Evolutionary conservation across 2,113 vertebrate species (phyloP).

Genomic region (Castor canadensis): DNA sequence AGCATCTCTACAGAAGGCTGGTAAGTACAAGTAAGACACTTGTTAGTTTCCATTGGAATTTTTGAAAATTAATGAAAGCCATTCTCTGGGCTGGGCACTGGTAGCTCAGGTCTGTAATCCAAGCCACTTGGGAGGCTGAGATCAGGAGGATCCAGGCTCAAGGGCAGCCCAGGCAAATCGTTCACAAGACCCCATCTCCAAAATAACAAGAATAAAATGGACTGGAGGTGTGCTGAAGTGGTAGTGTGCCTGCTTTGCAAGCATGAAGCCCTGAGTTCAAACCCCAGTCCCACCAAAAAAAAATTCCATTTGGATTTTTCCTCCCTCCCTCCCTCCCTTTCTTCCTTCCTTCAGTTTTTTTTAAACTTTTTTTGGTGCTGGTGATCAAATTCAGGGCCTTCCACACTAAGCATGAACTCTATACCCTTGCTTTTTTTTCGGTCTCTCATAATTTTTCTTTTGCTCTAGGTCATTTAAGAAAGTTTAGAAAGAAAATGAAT

Average conservation of each 20-base stretch:
- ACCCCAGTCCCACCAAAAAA: too few species aligned
- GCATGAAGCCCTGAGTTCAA: too few species aligned
- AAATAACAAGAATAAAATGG: too few species aligned
- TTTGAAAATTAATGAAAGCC: constrained; percentile 30
- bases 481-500: constrained; percentile 41
- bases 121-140: too few species aligned
- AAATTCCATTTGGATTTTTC: not conserved
- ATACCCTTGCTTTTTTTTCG: not conserved
- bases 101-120: too few species aligned
- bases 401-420: not conserved
- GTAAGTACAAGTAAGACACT: constrained; percentile 83
- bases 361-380: not conserved
- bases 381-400: not conserved
- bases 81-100: too few species aligned
- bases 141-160: too few species aligned
- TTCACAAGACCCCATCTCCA: too few species aligned
- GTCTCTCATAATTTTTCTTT: not conserved
- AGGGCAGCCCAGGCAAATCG: too few species aligned
- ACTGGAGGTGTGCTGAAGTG: too few species aligned
- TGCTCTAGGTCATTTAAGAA: not conserved
- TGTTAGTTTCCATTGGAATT: not conserved
- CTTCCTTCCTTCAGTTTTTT: not conserved
- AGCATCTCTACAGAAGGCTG: constrained; percentile 86
- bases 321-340: not conserved
- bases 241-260: too few species aligned